Base-by-base conservation (phyloP, 2,797 vertebrate genomes). In the Sebastes nivosus region DNA sequence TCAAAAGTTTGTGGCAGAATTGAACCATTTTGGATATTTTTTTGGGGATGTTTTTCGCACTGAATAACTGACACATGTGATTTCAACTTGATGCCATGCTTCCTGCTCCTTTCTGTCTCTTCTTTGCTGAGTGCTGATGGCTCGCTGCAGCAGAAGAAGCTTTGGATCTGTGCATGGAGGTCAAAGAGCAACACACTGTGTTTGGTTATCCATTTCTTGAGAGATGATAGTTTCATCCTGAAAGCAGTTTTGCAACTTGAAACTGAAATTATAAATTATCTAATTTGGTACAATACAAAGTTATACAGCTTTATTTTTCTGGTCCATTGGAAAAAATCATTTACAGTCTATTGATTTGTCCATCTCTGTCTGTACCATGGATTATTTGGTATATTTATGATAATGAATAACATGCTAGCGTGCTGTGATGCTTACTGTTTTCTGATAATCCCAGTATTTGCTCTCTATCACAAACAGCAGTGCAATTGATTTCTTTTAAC, bases 401-500 rank as follows among this genome's bases (percentile, higher is more conserved):
- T 60, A 67, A 71, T 75, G 13, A 69, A 75, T 82, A 65, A 36
- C 64, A 85, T 73, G 75, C 83, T 69, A 68, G 22, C 10, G 9
- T 61, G 81, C 42, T 72, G 14, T 75, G 55, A 68, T 24, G 59
- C 55, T 74, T 25, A 69, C 65, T 74, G 60, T 83, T 81, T 87
- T 68, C 67, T 65, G 32, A 29, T 76, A 70, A 63, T 85, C 46
- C 79, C 29, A 68, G 67, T 86, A 61, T 77, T 90, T 72, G 58
- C 67, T 85, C 79, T 86, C 42, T 75, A 74, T 87, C 77, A 87
- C 61, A 67, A 85, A 87, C 83, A 84, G 72, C 64, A 65, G 71
- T 70, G 57, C 46, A 81, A 95, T 94, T 92, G 93, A 94, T 95
- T 93, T 89, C 38, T 88, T 87, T 89, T 77, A 90, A 92, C 89